Base-by-base conservation (phyloP, 2,797 vertebrate species). In the Cetoscarus ocellatus region DNA sequence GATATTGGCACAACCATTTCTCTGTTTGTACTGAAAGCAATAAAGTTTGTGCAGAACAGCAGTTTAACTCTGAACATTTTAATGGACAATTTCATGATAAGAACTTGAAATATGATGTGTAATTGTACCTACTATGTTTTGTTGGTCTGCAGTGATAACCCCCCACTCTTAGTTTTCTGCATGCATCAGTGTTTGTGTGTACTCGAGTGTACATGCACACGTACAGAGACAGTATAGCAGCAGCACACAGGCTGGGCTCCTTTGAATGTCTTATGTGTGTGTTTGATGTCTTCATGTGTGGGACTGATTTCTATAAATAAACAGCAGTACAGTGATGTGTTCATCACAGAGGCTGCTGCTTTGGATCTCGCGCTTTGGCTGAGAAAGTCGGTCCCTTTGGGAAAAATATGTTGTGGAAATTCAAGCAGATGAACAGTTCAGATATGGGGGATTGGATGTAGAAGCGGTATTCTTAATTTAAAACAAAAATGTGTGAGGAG, bases 271-370 rank as follows among this genome's bases (percentile, higher is more conserved):
- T 48, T 59, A 34, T 57, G 45, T 54, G 64, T 53, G 18, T 12
- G 55, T 76, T 55, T 73, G 63, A 71, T 70, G 43, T 73, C 55
- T 54, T 65, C 19, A 19, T 70, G 40, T 64, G 70, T 69, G 72
- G 57, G 71, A 57, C 70, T 61, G 52, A 53, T 59, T 56, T 44
- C 73, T 81, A 84, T 81, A 76, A 80, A 89, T 85, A 69, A 61
- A 52, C 63, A 51, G 63, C 72, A 71, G 64, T 15, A 8, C 59
- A 43, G 49, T 1, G 74, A 49, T 53, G 68, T 48, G 47, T 68
- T 72, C 42, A 56, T 57, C 43, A 60, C 36, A 45, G 50, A 58
- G 53, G 66, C 62, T 13, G 39, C 11, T 44, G 73, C 50, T 58
- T 74, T 52, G 58, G 27, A 67, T 61, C 27, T n/a, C 44, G 27